phyloP scores from a whole-genome alignment of 2,888 invertebrate genomes.

The Tetranychus piercei region DNA sequence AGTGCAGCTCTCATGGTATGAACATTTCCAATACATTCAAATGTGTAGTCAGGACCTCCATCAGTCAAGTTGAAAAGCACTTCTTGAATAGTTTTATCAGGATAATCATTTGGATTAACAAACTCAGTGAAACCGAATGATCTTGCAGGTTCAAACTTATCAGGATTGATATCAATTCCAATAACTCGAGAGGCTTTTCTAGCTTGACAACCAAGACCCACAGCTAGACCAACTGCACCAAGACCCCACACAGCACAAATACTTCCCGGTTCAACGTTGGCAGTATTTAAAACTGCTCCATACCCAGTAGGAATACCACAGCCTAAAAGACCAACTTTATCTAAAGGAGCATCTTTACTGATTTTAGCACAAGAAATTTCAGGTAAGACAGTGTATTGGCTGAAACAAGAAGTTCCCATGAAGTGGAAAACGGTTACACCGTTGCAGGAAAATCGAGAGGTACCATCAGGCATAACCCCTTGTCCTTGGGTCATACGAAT shows the following conservation, averaged over 20 bases:
- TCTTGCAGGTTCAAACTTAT: constrained; percentile 59
- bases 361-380: constrained; percentile 86
- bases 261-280: constrained; percentile 67
- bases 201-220: constrained; percentile 62
- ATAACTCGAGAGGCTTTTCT: constrained; percentile 71
- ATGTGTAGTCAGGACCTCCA: constrained; percentile 91
- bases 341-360: constrained; percentile 55
- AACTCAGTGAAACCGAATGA: constrained; percentile 85
- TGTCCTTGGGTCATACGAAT: constrained; percentile 48
- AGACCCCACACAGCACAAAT: constrained; percentile 81
- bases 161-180: constrained; percentile 66
- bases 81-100: constrained; percentile 57
- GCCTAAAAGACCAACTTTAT: constrained; percentile 71
- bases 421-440: constrained; percentile 65
- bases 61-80: constrained; percentile 71
- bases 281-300: constrained; percentile 79
- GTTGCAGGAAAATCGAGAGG: constrained; percentile 61
- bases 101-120: constrained; percentile 70
- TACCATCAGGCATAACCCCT: constrained; percentile 81
- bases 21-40: constrained; percentile 89
- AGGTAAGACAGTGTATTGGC: constrained; percentile 79
- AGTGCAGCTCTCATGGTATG: constrained; percentile 45
- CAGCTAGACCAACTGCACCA: constrained; percentile 79
- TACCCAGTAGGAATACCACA: constrained; percentile 90
- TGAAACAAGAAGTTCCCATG: constrained; percentile 92